A percentile compares a stretch with the other conserved stretches of the same genome.
Evolutionary conservation across 2,888 invertebrate genomes (phyloP).

Genomic region (Pseudococcus viburni): DNA sequence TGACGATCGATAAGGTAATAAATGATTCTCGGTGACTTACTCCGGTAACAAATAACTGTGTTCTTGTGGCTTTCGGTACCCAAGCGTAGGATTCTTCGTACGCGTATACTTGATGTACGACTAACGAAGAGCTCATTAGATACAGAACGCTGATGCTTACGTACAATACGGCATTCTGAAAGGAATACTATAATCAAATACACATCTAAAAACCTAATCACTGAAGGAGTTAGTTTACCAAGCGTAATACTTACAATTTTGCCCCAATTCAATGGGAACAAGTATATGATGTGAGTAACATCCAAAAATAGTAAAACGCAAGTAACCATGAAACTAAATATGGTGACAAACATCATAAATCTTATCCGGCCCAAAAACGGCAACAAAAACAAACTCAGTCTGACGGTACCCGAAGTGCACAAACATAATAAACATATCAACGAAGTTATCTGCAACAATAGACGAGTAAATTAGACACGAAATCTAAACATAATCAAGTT

Average conservation of each 20-base stretch:
- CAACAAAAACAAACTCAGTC: slow-evolving; percentile 83
- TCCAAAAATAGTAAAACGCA: slow-evolving; percentile 84
- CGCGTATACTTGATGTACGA: slow-evolving; percentile 76
- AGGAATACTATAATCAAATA: slow-evolving; percentile 53
- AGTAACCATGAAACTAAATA: slow-evolving; percentile 82
- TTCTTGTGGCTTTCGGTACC: slow-evolving; percentile 82
- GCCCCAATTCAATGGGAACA: slow-evolving; percentile 85
- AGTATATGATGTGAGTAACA: slow-evolving; percentile 83
- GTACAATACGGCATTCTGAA: slow-evolving; percentile 82
- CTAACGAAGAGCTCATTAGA: slow-evolving; percentile 79
- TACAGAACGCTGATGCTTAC: slow-evolving; percentile 81
- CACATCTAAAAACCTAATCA: background rate
- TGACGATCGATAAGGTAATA: background rate
- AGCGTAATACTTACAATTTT: slow-evolving; percentile 78
- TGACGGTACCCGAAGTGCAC: slow-evolving; percentile 83
- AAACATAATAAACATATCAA: slow-evolving; percentile 76
- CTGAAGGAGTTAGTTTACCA: background rate
- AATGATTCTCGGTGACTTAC: slow-evolving; percentile 72
- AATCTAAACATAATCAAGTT: background rate
- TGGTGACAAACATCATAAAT: slow-evolving; percentile 84
- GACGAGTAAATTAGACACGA: background rate
- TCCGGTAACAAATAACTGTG: slow-evolving; percentile 79
- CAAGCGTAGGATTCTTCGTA: slow-evolving; percentile 76
- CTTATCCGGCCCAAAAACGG: slow-evolving; percentile 82
- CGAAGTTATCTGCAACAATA: slow-evolving; percentile 69